These are phyloP conservation scores for Malaclemys terrapin DNA, from an alignment of 2,113 vertebrate species.

Conservation along the genomic window DNA sequence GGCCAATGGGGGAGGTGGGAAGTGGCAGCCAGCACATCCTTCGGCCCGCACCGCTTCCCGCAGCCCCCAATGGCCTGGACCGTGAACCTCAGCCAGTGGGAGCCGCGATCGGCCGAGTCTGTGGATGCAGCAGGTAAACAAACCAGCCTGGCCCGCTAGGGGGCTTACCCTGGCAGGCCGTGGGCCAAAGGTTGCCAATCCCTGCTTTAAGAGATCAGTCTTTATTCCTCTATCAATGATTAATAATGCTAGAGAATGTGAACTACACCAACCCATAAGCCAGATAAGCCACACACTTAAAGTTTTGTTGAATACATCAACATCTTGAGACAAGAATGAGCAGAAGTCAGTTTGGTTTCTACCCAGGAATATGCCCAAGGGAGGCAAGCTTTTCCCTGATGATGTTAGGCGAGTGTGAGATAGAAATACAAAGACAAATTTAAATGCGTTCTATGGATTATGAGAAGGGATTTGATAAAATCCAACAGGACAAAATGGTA, in stretches of 20 bases:
- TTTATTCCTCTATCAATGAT: not conserved
- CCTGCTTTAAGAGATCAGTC: not conserved
- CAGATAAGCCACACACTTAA: not conserved
- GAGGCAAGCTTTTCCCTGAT: not conserved
- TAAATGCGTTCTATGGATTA: not conserved
- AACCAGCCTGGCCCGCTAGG: too few species aligned
- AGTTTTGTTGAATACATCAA: not conserved
- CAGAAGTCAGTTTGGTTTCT: not conserved
- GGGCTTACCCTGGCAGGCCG: too few species aligned
- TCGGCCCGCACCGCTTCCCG: too few species aligned
- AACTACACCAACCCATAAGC: not conserved
- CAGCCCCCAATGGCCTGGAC: too few species aligned
- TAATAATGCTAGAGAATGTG: not conserved
- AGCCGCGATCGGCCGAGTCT: too few species aligned
- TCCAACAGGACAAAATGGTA: not conserved
- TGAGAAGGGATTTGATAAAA: not conserved
- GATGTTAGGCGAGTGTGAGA: not conserved
- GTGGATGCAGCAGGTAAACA: too few species aligned
- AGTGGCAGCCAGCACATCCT: too few species aligned
- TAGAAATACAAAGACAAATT: not conserved
- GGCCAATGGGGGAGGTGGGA: too few species aligned
- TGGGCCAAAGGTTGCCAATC: too few species aligned
- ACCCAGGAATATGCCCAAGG: not conserved
- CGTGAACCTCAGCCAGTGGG: too few species aligned
- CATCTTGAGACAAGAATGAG: not conserved